Evolutionary conservation across 2,113 vertebrate genomes (phyloP).

Genomic region (Rhabdomys dilectus): DNA sequence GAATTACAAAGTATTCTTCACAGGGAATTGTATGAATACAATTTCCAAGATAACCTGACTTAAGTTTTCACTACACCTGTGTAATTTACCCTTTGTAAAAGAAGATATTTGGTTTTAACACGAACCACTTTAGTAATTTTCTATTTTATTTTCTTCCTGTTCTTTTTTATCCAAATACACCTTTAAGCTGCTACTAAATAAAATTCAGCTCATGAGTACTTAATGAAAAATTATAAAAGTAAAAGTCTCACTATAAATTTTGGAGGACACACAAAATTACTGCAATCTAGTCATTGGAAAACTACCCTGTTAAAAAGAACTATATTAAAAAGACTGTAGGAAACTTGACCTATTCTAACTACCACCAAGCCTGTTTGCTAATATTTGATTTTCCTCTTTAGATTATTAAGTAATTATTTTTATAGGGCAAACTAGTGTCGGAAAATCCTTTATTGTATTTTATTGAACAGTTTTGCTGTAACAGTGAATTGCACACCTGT

Average conservation of each 20-base stretch:
- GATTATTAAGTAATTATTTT: conserved; percentile 47
- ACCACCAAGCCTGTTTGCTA: background rate
- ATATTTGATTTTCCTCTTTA: background rate
- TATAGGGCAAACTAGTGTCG: background rate
- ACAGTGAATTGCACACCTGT: background rate
- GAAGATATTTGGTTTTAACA: background rate
- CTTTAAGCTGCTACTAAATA: background rate
- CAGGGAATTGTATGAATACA: too few species aligned
- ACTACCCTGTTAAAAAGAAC: background rate
- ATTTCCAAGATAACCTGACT: background rate
- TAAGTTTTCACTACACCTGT: background rate
- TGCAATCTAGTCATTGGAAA: background rate
- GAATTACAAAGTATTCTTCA: background rate
- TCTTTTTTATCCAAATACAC: background rate
- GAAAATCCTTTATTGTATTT: background rate
- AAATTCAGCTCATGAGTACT: background rate
- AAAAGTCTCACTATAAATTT: background rate
- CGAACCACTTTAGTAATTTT: background rate
- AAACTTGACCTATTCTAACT: background rate
- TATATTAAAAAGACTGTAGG: background rate
- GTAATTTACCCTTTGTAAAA: background rate
- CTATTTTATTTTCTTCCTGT: background rate
- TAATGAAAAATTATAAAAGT: background rate
- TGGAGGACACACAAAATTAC: background rate
- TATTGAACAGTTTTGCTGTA: background rate